Percentiles rank a stretch among this genome's conserved stretches.
phyloP scores from a whole-genome alignment of 2,888 invertebrate genomes.

The Ischnus inquisitorius region DNA sequence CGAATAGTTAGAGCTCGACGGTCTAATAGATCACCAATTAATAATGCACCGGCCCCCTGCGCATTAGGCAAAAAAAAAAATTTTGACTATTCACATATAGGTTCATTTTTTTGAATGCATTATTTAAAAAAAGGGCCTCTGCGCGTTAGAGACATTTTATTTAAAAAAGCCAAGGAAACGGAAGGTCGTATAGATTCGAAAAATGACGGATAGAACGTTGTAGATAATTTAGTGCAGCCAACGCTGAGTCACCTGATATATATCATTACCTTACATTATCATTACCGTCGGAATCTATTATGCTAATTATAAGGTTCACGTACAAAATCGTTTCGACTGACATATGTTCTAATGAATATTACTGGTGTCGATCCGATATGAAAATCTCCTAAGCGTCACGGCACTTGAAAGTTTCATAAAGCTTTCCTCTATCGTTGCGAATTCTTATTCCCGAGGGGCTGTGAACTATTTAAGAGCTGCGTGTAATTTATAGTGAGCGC shows the following conservation, averaged over 20 bases:
- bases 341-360: not conserved
- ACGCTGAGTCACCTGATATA: not conserved
- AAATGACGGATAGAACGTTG: not conserved
- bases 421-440: not conserved
- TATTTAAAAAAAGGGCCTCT: not conserved
- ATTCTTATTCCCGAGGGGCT: slow-evolving; percentile 1
- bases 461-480: not conserved
- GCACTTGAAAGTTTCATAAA: not conserved
- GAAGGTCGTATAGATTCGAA: not conserved
- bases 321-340: not conserved
- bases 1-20: slow-evolving; percentile 7
- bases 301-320: not conserved
- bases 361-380: not conserved
- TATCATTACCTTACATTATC: not conserved
- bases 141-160: not conserved
- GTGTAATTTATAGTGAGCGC: slow-evolving; percentile 8
- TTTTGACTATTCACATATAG: not conserved
- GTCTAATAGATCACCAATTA: not conserved
- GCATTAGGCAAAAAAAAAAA: not conserved
- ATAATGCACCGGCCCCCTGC: not conserved
- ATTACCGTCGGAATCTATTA: not conserved
- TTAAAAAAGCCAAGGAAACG: not conserved
- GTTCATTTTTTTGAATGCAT: not conserved
- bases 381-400: not conserved
- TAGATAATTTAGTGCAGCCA: not conserved